Conservation (phyloP, 2,888 invertebrate species). For the Diaperis boleti region DNA sequence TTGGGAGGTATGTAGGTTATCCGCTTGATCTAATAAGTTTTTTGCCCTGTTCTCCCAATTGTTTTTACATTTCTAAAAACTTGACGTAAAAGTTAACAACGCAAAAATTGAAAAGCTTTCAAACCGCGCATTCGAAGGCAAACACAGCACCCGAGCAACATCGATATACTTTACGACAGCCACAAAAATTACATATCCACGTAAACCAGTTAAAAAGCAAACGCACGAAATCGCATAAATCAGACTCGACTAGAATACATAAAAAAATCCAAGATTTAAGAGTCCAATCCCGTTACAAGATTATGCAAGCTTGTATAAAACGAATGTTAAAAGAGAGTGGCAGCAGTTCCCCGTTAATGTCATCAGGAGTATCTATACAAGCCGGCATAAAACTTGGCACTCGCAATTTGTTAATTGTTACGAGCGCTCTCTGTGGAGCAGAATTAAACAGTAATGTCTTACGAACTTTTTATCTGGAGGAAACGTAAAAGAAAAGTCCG, state of each 20-base stretch:
- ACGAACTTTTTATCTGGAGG: conserved; percentile 34
- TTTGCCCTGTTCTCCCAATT: no score
- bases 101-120: no score
- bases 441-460: conserved; percentile 41
- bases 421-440: conserved; percentile 33
- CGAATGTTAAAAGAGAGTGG: conserved; percentile 27
- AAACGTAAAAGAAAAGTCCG: conserved; percentile 18
- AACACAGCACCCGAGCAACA: no score
- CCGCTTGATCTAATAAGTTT: no score
- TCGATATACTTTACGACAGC: no score
- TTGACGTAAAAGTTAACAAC: no score
- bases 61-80: no score
- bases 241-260: conserved; percentile 9
- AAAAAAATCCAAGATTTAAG: conserved; percentile 16
- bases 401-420: conserved; percentile 39
- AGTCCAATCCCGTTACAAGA: conserved; percentile 13
- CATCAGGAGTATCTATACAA: conserved; percentile 25
- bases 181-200: background rate
- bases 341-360: conserved; percentile 25
- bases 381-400: conserved; percentile 32
- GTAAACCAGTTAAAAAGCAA: conserved; percentile 2
- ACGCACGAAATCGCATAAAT: conserved; percentile 10
- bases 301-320: conserved; percentile 16
- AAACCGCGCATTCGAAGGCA: no score
- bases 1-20: no score